A percentile compares a stretch with the other conserved stretches of the same genome.
Evolutionary conservation across 1,140 invertebrate genomes (phyloP).

Genomic region (Drosophila kohkoa): DNA sequence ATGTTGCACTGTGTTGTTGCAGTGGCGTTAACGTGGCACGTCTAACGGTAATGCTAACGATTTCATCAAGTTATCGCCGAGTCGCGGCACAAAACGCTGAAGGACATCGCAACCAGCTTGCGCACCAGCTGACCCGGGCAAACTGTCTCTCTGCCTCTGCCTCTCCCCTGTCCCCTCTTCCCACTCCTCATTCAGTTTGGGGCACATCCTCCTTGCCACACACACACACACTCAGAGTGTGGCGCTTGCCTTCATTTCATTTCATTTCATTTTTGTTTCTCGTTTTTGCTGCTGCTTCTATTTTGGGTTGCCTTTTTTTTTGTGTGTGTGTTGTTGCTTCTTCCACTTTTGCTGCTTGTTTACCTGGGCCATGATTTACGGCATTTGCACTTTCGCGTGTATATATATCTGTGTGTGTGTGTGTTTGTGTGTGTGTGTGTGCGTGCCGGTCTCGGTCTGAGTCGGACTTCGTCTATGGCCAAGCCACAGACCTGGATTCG

Average conservation of each 20-base stretch:
- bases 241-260: slow-evolving; percentile 35
- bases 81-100: slow-evolving; percentile 45
- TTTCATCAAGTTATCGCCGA: slow-evolving; percentile 61
- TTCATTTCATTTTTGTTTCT: slow-evolving; percentile 24
- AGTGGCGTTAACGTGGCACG: slow-evolving; percentile 45
- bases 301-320: slow-evolving; percentile 7
- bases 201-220: background rate
- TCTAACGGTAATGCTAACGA: slow-evolving; percentile 68
- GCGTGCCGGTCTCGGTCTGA: slow-evolving; percentile 23
- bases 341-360: slow-evolving; percentile 54
- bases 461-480: slow-evolving; percentile 1
- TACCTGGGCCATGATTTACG: slow-evolving; percentile 75
- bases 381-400: slow-evolving; percentile 69
- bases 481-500: slow-evolving; percentile 11
- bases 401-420: slow-evolving; percentile 32
- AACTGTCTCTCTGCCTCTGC: background rate
- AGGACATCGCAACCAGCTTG: slow-evolving; percentile 26
- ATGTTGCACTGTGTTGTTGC: slow-evolving; percentile 28
- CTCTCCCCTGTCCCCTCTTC: too few species aligned
- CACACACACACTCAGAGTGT: slow-evolving; percentile 10
- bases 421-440: slow-evolving; percentile 36
- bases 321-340: slow-evolving; percentile 2
- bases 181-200: too few species aligned
- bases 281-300: slow-evolving; percentile 20
- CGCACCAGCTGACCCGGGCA: slow-evolving; percentile 34